A percentile compares a stretch with the other conserved stretches of the same genome.
Conservation (phyloP, 2,113 vertebrate species). For the Neoarius graeffei region DNA sequence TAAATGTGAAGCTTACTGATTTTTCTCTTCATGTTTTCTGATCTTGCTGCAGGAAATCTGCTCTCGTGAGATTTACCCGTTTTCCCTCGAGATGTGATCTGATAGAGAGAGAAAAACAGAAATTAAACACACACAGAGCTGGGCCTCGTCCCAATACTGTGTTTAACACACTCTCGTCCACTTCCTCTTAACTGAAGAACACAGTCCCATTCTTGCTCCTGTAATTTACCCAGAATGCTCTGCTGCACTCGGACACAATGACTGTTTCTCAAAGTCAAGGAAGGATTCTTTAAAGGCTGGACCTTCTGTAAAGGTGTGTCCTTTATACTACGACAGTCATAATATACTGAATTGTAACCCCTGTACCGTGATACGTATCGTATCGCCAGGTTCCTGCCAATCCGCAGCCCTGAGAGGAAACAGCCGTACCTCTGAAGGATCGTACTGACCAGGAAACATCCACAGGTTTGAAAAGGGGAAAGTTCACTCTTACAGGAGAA, state of each 20-base stretch:
- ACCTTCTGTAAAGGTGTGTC: too few species aligned
- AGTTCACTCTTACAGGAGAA: not conserved
- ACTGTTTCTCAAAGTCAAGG: too few species aligned
- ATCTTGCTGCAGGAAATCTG: constrained; percentile 67
- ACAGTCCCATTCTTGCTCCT: not conserved
- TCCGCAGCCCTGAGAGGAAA: too few species aligned
- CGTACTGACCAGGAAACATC: too few species aligned
- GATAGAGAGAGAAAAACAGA: not conserved
- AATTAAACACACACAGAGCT: not conserved
- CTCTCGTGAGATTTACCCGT: constrained; percentile 63
- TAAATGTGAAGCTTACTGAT: constrained; percentile 80
- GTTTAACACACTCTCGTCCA: not conserved
- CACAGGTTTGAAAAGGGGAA: too few species aligned
- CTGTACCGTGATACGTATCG: too few species aligned
- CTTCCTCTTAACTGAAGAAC: not conserved
- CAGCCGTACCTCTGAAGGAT: too few species aligned
- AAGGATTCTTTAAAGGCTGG: too few species aligned
- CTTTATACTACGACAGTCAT: too few species aligned
- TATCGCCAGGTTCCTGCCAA: too few species aligned
- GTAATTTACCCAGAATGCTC: not conserved
- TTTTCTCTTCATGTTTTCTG: constrained; percentile 85
- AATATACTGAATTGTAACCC: too few species aligned
- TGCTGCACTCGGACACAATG: not conserved
- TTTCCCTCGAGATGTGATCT: constrained; percentile 89
- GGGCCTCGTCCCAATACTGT: not conserved